phyloP scores from a whole-genome alignment of 2,888 invertebrate species.

The Brachyopa scutellaris region DNA sequence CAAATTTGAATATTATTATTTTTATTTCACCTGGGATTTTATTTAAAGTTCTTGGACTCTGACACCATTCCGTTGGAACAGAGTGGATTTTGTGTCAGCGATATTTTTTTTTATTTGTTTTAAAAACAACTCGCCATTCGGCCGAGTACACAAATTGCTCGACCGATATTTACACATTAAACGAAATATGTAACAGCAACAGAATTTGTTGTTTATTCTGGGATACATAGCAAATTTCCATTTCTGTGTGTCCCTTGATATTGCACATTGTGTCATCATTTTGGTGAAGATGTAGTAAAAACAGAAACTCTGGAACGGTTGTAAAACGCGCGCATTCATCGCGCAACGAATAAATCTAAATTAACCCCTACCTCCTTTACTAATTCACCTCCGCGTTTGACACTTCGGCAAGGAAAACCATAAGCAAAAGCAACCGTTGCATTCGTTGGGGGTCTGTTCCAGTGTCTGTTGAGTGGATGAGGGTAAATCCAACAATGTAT shows the following conservation, averaged over 20 bases:
- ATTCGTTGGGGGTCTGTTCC: too few species aligned
- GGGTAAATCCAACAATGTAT: too few species aligned
- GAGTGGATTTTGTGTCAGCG: constrained; percentile 29
- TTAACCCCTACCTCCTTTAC: not conserved
- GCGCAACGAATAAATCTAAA: constrained; percentile 47
- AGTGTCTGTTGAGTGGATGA: too few species aligned
- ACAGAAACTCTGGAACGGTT: constrained; percentile 20
- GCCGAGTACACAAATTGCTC: not conserved
- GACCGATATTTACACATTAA: constrained; percentile 50
- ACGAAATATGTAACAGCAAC: constrained; percentile 22
- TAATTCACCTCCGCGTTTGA: constrained; percentile 14
- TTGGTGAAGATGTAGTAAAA: constrained; percentile 25
- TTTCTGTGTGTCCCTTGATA: constrained; percentile 29
- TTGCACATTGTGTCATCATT: constrained; percentile 44
- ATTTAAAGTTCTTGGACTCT: constrained; percentile 16
- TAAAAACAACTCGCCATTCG: too few species aligned
- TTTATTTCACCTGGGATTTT: constrained; percentile 1
- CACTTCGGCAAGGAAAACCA: too few species aligned
- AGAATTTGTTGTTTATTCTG: constrained; percentile 43
- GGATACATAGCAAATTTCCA: constrained; percentile 52
- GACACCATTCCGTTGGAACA: constrained; percentile 16
- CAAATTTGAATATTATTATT: constrained; percentile 3
- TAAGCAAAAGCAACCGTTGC: too few species aligned
- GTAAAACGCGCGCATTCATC: constrained; percentile 67
- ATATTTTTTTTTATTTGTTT: not conserved